Evolutionary conservation across 1,140 invertebrate genomes (phyloP).

Genomic region (Drosophila bocqueti): DNA sequence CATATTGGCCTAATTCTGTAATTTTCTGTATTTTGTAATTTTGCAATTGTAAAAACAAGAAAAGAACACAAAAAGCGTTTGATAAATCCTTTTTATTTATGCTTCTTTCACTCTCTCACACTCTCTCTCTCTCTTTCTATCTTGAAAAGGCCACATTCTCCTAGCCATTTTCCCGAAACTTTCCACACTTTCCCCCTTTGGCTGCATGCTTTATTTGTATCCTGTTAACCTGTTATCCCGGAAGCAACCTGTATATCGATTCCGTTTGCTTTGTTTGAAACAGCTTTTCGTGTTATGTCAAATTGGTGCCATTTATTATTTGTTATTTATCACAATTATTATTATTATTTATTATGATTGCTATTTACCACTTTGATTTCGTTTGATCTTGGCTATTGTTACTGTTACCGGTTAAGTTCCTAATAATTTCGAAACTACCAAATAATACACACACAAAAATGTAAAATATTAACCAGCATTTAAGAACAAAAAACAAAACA

Average conservation of each 20-base stretch:
- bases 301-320: conserved; percentile 56
- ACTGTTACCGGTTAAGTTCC: conserved; percentile 43
- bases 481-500: conserved; percentile 26
- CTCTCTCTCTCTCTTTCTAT: too few relatives aligned
- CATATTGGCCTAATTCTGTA: conserved; percentile 66
- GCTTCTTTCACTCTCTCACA: conserved; percentile 36
- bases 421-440: conserved; percentile 40
- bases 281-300: conserved; percentile 56
- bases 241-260: conserved; percentile 11
- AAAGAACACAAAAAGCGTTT: not conserved
- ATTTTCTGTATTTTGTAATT: conserved; percentile 42
- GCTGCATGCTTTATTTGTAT: conserved; percentile 45
- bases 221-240: conserved; percentile 18
- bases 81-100: conserved; percentile 7
- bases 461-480: conserved; percentile 65
- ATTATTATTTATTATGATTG: conserved; percentile 33
- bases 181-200: not conserved
- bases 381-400: conserved; percentile 33
- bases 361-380: conserved; percentile 15
- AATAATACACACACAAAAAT: conserved; percentile 81
- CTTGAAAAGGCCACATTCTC: not conserved
- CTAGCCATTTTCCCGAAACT: conserved; percentile 3
- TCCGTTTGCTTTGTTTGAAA: conserved; percentile 60
- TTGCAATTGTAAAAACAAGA: conserved; percentile 30
- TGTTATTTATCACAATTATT: conserved; percentile 19